phyloP scores from a whole-genome alignment of 1,140 invertebrate genomes.

The Conopomorpha cramerella region DNA sequence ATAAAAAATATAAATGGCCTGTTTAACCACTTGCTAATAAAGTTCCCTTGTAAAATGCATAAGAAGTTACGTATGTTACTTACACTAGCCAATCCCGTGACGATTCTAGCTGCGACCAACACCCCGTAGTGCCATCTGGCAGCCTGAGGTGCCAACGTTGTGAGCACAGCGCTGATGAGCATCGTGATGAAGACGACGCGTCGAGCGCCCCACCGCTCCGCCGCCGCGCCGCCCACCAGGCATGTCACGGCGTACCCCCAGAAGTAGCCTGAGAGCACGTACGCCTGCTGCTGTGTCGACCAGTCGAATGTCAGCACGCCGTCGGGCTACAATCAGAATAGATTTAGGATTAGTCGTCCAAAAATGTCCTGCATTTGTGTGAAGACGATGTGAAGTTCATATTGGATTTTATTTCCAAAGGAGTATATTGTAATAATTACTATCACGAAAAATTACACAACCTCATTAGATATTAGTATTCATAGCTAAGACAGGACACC shows the following conservation, averaged over 20 bases:
- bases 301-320: constrained; percentile 35
- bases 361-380: no score
- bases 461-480: no score
- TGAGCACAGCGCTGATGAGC: constrained; percentile 70
- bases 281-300: constrained; percentile 39
- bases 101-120: constrained; percentile 66
- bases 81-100: constrained; percentile 71
- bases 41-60: no score
- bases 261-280: constrained; percentile 41
- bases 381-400: no score
- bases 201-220: constrained; percentile 74
- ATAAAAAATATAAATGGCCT: no score
- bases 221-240: constrained; percentile 71
- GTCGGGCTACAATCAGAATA: constrained; percentile 42
- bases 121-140: constrained; percentile 65
- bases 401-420: no score
- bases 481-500: no score
- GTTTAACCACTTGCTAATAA: no score
- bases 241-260: constrained; percentile 61
- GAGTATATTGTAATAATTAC: no score
- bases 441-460: no score
- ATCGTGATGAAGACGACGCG: constrained; percentile 72
- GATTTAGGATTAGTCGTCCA: no score
- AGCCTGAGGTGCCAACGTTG: constrained; percentile 68
- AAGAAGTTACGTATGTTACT: no score